Base-by-base conservation (phyloP, 2,888 invertebrate species). In the Gerosis bhagava region DNA sequence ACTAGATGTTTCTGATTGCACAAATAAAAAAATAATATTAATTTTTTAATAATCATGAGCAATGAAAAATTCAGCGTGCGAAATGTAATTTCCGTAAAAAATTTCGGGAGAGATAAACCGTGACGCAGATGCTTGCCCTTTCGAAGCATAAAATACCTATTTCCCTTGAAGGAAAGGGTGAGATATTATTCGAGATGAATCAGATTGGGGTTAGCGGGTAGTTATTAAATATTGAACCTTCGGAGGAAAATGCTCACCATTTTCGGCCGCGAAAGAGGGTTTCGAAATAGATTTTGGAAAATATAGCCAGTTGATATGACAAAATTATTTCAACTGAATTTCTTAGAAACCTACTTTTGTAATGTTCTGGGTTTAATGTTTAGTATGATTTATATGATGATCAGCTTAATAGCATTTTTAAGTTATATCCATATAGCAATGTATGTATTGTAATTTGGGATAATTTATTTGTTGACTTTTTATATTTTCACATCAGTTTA, bases 221-320 rank as follows among this genome's bases (percentile, higher is more conserved):
- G 53, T 44, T 55, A 51, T 51, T 56, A 51, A 49, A 51, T 44
- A 47, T 47, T 51, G 39, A 48, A 41, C 28, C 37, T 25, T 24
- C 28, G 12, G n/a, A 43, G 29, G 43, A 28, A 28, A 28, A 28
- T 28, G 21, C 15, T 2, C 35, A 8, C 28, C 35, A 43, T 43
- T 43, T 26, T 35, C 8, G 25, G 37, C 10, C 25, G 22, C 25
- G 26, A 10, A 10, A 15, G 5, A 6, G 25, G 7, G 7, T n/a
- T n/a, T n/a, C n/a, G 8, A 10, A 16, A 25, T 37, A 25, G 36
- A 22, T 37, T 37, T 37, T 24, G 7, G 25, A 1, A 8, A 11
- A 15, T n/a, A 5, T 37, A n/a, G n/a, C n/a, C n/a, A n/a, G n/a
- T n/a, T n/a, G n/a, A n/a, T n/a, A n/a, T 25, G 19, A 32, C 10